Percentiles rank a stretch among this genome's conserved stretches.
These are phyloP conservation scores for Mechanitis messenoides DNA, from an alignment of 2,888 invertebrate species.

Conservation along the genomic window DNA sequence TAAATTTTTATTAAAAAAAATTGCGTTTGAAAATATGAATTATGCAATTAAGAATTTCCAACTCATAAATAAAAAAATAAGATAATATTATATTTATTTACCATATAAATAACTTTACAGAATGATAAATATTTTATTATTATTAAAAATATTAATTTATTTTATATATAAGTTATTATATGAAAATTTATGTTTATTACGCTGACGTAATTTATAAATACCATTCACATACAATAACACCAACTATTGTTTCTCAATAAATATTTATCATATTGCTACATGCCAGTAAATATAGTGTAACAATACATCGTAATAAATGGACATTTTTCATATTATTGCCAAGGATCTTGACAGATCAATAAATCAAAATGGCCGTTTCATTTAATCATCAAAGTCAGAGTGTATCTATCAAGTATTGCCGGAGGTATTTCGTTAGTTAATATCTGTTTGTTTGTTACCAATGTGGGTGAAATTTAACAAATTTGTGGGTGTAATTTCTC, in stretches of 20 bases:
- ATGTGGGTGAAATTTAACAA: not conserved
- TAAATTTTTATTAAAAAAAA: no score
- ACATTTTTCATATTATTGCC: constrained; percentile 31
- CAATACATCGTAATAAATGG: constrained; percentile 33
- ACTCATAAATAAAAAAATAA: no score
- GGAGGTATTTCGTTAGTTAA: not conserved
- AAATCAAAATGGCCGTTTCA: constrained; percentile 27
- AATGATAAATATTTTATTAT: not conserved
- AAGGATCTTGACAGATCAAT: constrained; percentile 23
- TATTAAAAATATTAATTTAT: constrained; percentile 1
- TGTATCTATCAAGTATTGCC: constrained; percentile 6
- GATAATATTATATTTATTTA: no score
- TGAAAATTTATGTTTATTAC: not conserved
- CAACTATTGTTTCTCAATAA: constrained; percentile 1
- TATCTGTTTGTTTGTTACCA: not conserved
- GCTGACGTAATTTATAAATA: not conserved
- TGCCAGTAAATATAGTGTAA: constrained; percentile 8
- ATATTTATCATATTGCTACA: constrained; percentile 7
- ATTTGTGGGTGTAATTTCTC: not conserved
- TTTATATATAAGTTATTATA: not conserved
- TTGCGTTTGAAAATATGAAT: no score
- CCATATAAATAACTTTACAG: no score
- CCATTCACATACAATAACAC: not conserved
- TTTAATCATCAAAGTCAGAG: constrained; percentile 14
- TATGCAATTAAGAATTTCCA: no score